Evolutionary conservation across 2,113 vertebrate species (phyloP).

Genomic region (Plotosus lineatus): DNA sequence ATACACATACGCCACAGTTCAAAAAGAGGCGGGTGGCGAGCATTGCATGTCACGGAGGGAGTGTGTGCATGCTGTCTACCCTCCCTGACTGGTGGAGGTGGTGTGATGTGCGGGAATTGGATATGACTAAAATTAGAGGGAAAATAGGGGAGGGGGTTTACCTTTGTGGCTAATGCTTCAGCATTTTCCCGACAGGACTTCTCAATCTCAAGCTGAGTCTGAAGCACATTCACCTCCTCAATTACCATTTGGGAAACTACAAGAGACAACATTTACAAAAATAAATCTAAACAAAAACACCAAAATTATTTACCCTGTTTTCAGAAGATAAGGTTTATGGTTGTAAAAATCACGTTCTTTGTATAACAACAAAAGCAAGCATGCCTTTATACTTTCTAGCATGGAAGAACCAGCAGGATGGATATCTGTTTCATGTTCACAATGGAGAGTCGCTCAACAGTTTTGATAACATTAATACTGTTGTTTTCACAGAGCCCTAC

Average conservation of each 20-base stretch:
- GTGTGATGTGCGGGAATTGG: no score
- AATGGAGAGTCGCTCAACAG: conserved; percentile 33
- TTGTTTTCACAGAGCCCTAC: conserved; percentile 14
- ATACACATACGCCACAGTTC: no score
- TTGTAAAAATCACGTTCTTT: not conserved
- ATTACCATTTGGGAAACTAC: conserved; percentile 82
- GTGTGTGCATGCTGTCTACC: no score
- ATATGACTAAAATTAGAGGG: no score
- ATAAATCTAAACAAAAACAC: not conserved
- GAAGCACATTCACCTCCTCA: conserved; percentile 78
- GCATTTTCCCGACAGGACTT: conserved; percentile 80
- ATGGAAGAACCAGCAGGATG: conserved; percentile 23
- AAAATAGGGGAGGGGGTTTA: conserved; percentile 27
- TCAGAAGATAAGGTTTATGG: not conserved
- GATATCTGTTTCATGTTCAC: conserved; percentile 48
- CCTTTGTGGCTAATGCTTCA: conserved; percentile 79
- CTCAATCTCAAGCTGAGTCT: conserved; percentile 81
- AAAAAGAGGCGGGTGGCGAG: no score
- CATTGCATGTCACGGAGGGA: no score
- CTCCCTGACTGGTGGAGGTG: no score
- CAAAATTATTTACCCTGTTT: not conserved
- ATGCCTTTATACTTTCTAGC: not conserved
- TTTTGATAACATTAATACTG: conserved; percentile 36
- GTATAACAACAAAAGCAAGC: not conserved
- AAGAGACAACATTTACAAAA: not conserved